phyloP scores from a whole-genome alignment of 1,140 invertebrate genomes.

The Heterodera carotae region DNA sequence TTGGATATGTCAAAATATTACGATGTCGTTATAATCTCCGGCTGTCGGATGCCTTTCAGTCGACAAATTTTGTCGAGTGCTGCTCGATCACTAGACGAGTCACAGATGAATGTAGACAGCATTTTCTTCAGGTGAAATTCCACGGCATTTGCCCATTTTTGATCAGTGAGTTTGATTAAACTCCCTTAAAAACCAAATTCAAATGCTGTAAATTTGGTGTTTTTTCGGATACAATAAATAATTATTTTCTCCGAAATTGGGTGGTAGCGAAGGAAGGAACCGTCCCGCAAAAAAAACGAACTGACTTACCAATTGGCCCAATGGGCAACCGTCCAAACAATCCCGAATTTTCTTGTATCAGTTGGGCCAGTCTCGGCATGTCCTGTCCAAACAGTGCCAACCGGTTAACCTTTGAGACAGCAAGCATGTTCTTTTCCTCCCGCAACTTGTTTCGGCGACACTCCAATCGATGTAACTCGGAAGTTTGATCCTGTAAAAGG shows the following conservation, averaged over 20 bases:
- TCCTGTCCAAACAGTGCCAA: slow-evolving; percentile 37
- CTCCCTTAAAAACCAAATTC: slow-evolving; percentile 33
- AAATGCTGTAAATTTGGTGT: too few relatives aligned
- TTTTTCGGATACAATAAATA: too few relatives aligned
- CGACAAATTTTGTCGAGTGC: slow-evolving; percentile 29
- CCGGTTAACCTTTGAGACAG: slow-evolving; percentile 25
- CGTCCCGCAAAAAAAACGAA: too few relatives aligned
- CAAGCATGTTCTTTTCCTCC: slow-evolving; percentile 22
- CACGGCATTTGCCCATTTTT: slow-evolving; percentile 42
- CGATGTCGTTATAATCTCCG: slow-evolving; percentile 20
- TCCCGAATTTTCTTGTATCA: slow-evolving; percentile 18
- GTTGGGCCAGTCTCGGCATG: slow-evolving; percentile 27
- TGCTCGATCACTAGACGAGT: slow-evolving; percentile 34
- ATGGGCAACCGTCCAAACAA: slow-evolving; percentile 36
- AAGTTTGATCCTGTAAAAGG: neutral
- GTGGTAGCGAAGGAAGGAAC: too few relatives aligned
- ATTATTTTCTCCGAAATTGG: too few relatives aligned
- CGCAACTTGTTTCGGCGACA: neutral
- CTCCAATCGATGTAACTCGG: slow-evolving; percentile 17
- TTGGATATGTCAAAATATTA: slow-evolving; percentile 10
- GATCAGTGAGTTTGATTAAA: slow-evolving; percentile 36
- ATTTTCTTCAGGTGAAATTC: slow-evolving; percentile 36
- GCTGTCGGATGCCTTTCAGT: slow-evolving; percentile 9
- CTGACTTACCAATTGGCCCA: slow-evolving; percentile 38
- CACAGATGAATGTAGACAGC: slow-evolving; percentile 36